Base-by-base conservation (phyloP, 2,797 vertebrate genomes). In the Hirundo rustica region DNA sequence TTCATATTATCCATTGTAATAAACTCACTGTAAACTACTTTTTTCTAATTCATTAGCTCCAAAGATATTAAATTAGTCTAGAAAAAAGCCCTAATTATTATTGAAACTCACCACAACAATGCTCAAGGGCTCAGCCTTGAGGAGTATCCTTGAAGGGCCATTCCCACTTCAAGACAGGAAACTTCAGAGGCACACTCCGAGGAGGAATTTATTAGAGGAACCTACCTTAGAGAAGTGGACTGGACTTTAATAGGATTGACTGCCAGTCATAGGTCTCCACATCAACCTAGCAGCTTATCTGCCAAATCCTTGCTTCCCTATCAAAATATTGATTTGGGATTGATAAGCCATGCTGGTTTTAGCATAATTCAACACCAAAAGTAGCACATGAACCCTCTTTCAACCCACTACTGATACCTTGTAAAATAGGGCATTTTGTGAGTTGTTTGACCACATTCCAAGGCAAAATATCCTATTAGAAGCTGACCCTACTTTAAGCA, bases 61-160 rank as follows among this genome's bases (percentile, higher is more conserved):
- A 62, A 62, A 62, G 57, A 8, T 26, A 48, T 42, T 27, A 30
- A 34, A 34, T 32, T 34, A 13, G 62, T 26, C 10, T 54, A 55
- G 20, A 34, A 34, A 54, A 61, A 70, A 55, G 0, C 4, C 17
- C 21, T 42, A 22, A 42, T 34, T 36, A 36, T 77, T 21, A 30
- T 15, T 36, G 26, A 22, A 42, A 32, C 5, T 85, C 45, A 36
- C 15, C 36, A 68, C 25, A 58, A 16, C 1, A 3, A 19, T 9
- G 23, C 15, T 68, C 10, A 36, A 3, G 3, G 36, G 26, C 32
- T 51, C 53, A 66, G 0, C 6, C 21, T 57, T 0, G 1, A 66
- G 61, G 32, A 58, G 11, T 17, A 65, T 9, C 30, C 30, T 74
- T 25, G 36, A 34, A 84, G 9, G 17, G 7, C 7, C 11, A 48